phyloP scores from a whole-genome alignment of 2,888 invertebrate species.

The Meandrusa payeni region DNA sequence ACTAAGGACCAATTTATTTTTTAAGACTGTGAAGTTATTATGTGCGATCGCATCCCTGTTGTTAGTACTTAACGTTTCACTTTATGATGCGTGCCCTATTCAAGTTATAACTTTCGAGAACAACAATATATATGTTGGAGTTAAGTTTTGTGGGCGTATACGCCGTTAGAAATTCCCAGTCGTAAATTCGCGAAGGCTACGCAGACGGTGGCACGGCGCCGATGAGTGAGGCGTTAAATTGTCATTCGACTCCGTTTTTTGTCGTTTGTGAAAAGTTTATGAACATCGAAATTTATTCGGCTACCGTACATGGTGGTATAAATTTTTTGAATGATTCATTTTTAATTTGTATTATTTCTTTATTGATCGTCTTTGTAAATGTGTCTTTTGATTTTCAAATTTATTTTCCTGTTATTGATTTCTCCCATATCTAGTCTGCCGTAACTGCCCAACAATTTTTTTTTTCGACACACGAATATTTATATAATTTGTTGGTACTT shows the following conservation, averaged over 20 bases:
- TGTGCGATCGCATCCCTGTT: conserved; percentile 23
- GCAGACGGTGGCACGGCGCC: conserved; percentile 43
- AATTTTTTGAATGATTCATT: too few species aligned
- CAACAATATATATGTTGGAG: conserved; percentile 33
- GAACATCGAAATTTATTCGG: conserved; percentile 34
- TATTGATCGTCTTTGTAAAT: too few species aligned
- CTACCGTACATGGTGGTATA: conserved; percentile 24
- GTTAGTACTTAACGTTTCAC: conserved; percentile 26
- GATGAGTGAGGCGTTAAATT: conserved; percentile 42
- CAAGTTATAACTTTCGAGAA: conserved; percentile 28
- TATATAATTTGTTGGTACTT: too few species aligned
- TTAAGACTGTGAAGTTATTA: conserved; percentile 32
- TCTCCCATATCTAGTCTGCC: too few species aligned
- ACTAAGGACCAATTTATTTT: conserved; percentile 28
- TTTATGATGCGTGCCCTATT: conserved; percentile 28
- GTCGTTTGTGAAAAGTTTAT: conserved; percentile 48
- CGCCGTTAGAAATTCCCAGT: conserved; percentile 41
- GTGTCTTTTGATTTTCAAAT: too few species aligned
- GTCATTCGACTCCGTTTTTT: conserved; percentile 44
- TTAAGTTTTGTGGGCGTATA: conserved; percentile 42
- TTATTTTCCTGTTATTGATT: too few species aligned
- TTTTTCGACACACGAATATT: too few species aligned
- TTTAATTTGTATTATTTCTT: too few species aligned
- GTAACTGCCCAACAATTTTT: too few species aligned
- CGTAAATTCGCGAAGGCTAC: conserved; percentile 45